Evolutionary conservation across 2,888 invertebrate genomes (phyloP).

Genomic region (Merodon equestris): DNA sequence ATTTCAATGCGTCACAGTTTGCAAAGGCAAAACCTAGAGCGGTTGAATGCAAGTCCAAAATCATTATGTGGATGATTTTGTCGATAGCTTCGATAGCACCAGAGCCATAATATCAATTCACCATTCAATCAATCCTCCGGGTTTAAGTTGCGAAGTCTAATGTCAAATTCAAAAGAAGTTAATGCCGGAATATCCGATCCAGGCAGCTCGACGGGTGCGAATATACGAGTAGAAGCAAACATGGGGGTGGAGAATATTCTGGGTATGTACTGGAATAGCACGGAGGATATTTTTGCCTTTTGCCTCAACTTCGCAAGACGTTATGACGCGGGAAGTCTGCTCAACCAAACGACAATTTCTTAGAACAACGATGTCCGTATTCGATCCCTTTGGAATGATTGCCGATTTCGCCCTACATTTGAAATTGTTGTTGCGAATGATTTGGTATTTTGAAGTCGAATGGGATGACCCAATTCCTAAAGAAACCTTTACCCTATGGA

Average conservation of each 20-base stretch:
- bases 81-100: conserved; percentile 66
- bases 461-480: conserved; percentile 10
- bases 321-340: too few relatives aligned
- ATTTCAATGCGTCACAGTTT: too few relatives aligned
- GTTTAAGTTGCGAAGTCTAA: not conserved
- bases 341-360: conserved; percentile 3
- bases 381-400: conserved; percentile 9
- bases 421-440: conserved; percentile 1
- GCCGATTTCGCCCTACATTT: not conserved
- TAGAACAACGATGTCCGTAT: not conserved
- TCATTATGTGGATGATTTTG: conserved; percentile 38
- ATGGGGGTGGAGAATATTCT: conserved; percentile 7
- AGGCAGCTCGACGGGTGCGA: not conserved
- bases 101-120: conserved; percentile 13
- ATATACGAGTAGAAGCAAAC: conserved; percentile 6
- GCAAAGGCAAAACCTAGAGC: too few relatives aligned
- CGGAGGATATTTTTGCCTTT: conserved; percentile 5
- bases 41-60: too few relatives aligned
- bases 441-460: conserved; percentile 9
- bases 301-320: conserved; percentile 10
- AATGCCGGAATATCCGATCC: not conserved
- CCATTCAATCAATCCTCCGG: not conserved
- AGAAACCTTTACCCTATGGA: conserved; percentile 4
- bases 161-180: conserved; percentile 4
- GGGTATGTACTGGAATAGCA: conserved; percentile 17